A percentile compares a stretch with the other conserved stretches of the same genome.
Evolutionary conservation across 2,113 vertebrate genomes (phyloP).

Genomic region (Xyliphius kryptos): DNA sequence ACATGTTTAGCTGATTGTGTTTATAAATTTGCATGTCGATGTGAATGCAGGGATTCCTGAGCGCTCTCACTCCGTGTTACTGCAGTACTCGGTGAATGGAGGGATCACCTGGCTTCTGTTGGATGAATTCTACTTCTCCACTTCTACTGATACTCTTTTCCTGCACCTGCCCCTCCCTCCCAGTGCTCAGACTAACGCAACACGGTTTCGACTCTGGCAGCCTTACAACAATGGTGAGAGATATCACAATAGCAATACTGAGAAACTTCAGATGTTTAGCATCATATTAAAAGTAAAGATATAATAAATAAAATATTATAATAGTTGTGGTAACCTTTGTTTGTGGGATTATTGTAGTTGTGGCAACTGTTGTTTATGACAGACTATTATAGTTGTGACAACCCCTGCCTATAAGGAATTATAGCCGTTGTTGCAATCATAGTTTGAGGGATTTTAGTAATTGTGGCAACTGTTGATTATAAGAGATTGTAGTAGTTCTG

Average conservation of each 20-base stretch:
- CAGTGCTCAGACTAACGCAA: constrained; percentile 83
- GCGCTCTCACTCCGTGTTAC: constrained; percentile 88
- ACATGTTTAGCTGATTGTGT: not conserved
- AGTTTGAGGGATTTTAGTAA: too few relatives aligned
- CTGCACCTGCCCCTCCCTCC: constrained; percentile 84
- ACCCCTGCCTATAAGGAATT: too few relatives aligned
- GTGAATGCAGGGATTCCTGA: constrained; percentile 77
- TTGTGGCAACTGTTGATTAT: too few relatives aligned
- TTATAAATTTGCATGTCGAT: constrained; percentile 4
- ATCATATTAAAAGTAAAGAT: too few relatives aligned
- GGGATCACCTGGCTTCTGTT: constrained; percentile 92
- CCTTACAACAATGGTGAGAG: constrained; percentile 87
- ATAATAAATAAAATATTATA: too few relatives aligned
- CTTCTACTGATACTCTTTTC: constrained; percentile 87
- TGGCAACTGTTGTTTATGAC: too few relatives aligned
- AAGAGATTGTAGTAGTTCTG: too few relatives aligned
- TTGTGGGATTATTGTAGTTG: too few relatives aligned
- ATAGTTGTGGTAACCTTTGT: too few relatives aligned
- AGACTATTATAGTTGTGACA: too few relatives aligned
- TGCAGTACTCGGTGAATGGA: constrained; percentile 89
- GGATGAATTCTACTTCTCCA: constrained; percentile 95
- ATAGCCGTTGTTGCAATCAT: too few relatives aligned
- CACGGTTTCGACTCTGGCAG: constrained; percentile 92
- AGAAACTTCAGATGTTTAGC: too few relatives aligned
- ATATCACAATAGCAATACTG: not conserved